phyloP scores from a whole-genome alignment of 2,888 invertebrate genomes.

The Lobophora halterata region DNA sequence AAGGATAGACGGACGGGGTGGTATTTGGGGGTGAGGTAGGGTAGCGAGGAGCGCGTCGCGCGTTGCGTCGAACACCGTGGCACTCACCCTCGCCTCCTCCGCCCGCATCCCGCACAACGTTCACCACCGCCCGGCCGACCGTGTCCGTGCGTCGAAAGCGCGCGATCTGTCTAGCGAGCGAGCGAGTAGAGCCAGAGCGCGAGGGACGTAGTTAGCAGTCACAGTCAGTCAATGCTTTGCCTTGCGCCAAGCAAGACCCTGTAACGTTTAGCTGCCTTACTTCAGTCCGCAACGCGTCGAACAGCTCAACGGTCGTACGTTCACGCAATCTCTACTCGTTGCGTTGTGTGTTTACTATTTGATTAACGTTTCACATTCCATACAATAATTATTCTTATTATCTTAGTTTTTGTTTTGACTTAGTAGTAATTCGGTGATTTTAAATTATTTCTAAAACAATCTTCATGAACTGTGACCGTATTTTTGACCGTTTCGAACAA shows the following conservation, averaged over 20 bases:
- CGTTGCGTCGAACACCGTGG: slow-evolving; percentile 31
- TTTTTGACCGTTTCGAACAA: slow-evolving; percentile 63
- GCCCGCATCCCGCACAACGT: no score
- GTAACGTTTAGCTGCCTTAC: slow-evolving; percentile 36
- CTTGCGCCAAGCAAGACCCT: slow-evolving; percentile 38
- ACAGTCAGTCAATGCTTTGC: slow-evolving; percentile 59
- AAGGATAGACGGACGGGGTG: slow-evolving; percentile 35
- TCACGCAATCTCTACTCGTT: slow-evolving; percentile 35
- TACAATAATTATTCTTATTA: slow-evolving; percentile 30
- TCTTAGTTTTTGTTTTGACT: slow-evolving; percentile 34
- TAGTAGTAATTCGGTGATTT: slow-evolving; percentile 32
- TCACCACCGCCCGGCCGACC: slow-evolving; percentile 34
- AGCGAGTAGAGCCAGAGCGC: no score
- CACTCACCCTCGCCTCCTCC: slow-evolving; percentile 30
- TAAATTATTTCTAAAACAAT: slow-evolving; percentile 36
- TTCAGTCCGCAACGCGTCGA: slow-evolving; percentile 70
- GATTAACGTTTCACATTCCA: slow-evolving; percentile 53
- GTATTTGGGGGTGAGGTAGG: slow-evolving; percentile 14
- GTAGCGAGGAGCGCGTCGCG: slow-evolving; percentile 9
- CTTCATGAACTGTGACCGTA: slow-evolving; percentile 69
- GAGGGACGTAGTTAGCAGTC: slow-evolving; percentile 57
- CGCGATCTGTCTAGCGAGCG: slow-evolving; percentile 74
- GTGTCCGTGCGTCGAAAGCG: slow-evolving; percentile 42
- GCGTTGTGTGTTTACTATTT: slow-evolving; percentile 48
- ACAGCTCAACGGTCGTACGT: slow-evolving; percentile 53